These are phyloP conservation scores for Hanleya hanleyi DNA, from an alignment of 2,888 invertebrate species.

Conservation along the genomic window DNA sequence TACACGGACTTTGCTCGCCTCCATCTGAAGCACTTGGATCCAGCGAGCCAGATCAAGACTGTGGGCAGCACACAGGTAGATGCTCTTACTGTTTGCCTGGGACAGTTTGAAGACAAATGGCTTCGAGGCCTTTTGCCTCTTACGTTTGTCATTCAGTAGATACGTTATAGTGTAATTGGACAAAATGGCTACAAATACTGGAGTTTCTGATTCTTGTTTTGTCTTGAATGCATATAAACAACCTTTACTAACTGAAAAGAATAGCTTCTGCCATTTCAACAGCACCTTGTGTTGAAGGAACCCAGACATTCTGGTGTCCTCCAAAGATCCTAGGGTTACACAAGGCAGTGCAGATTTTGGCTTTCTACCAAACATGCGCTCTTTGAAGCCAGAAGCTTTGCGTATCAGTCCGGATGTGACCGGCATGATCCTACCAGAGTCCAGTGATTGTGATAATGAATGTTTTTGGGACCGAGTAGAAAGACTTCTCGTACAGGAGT, in stretches of 20 bases:
- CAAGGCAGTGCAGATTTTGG: constrained; percentile 29
- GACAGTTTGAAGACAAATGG: constrained; percentile 55
- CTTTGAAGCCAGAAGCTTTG: constrained; percentile 56
- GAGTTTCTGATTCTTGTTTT: constrained; percentile 45
- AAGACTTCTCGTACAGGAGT: background rate
- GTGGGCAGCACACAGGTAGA: constrained; percentile 52
- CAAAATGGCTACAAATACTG: constrained; percentile 47
- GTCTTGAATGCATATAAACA: constrained; percentile 59
- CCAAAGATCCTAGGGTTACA: constrained; percentile 37
- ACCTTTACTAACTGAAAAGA: constrained; percentile 58
- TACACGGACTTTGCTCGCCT: constrained; percentile 48
- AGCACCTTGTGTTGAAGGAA: constrained; percentile 46
- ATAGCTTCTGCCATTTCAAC: constrained; percentile 53
- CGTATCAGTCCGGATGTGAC: constrained; percentile 43
- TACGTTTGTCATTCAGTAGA: constrained; percentile 40
- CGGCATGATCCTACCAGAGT: constrained; percentile 39
- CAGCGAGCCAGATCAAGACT: constrained; percentile 50
- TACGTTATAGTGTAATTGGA: constrained; percentile 51
- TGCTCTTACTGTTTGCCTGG: constrained; percentile 50
- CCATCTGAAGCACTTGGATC: constrained; percentile 56
- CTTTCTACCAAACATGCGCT: constrained; percentile 45
- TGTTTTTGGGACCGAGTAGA: too few relatives aligned
- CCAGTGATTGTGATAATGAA: constrained; percentile 33
- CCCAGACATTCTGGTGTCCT: constrained; percentile 37
- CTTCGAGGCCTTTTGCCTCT: constrained; percentile 39